phyloP scores from a whole-genome alignment of 2,888 invertebrate genomes.

The Acheta domesticus region DNA sequence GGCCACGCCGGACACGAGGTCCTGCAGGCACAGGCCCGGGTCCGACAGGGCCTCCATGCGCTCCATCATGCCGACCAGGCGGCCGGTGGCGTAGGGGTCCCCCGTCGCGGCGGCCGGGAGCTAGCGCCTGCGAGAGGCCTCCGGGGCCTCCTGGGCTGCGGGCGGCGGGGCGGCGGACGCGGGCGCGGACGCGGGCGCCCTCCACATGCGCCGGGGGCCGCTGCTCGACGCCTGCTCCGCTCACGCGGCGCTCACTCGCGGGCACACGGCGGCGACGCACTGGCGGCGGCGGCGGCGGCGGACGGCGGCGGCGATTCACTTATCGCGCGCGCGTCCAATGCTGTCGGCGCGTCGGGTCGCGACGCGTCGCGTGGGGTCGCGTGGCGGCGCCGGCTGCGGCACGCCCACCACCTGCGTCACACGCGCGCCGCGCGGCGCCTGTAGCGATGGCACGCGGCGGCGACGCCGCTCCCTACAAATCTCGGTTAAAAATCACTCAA shows the following conservation, averaged over 20 bases:
- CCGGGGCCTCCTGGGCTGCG: conserved; percentile 29
- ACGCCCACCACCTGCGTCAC: conserved; percentile 1
- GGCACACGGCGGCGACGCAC: background rate
- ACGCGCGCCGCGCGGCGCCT: background rate
- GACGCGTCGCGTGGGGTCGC: no score
- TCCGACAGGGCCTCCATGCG: conserved; percentile 67
- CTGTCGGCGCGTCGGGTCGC: no score
- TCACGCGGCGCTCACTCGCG: background rate
- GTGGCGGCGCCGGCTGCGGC: no score
- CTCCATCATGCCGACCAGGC: conserved; percentile 50
- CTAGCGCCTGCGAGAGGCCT: conserved; percentile 23
- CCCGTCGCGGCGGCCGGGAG: conserved; percentile 31
- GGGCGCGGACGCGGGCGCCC: conserved; percentile 49
- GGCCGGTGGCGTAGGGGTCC: conserved; percentile 28
- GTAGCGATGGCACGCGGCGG: background rate
- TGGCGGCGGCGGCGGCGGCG: background rate
- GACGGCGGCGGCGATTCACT: background rate
- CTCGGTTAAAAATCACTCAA: conserved; percentile 22
- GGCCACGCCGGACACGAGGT: conserved; percentile 59
- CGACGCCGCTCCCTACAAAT: background rate
- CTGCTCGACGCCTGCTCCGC: conserved; percentile 37
- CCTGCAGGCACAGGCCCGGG: conserved; percentile 70
- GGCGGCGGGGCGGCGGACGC: conserved; percentile 46
- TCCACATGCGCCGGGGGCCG: conserved; percentile 32
- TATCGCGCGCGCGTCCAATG: background rate